Evolutionary conservation across 2,797 vertebrate genomes (phyloP).

Genomic region (Manis pentadactyla): DNA sequence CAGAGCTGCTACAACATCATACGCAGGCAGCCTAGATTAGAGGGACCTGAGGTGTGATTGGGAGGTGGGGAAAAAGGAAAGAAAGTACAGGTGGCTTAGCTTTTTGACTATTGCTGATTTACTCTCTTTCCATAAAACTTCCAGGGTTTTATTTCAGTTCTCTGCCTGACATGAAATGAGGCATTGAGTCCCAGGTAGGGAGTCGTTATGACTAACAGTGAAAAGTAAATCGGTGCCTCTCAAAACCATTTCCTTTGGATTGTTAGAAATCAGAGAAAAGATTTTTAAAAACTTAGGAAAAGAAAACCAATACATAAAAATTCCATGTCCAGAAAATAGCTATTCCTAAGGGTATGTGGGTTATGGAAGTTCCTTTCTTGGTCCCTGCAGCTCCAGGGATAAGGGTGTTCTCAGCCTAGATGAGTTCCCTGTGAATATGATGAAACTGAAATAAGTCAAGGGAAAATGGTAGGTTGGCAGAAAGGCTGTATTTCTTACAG

Average conservation of each 20-base stretch:
- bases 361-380: too few species aligned
- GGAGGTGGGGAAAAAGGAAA: background rate
- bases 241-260: background rate
- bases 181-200: background rate
- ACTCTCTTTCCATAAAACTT: background rate
- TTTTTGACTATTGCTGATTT: background rate
- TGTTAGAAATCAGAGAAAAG: background rate
- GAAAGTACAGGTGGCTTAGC: background rate
- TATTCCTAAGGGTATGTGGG: background rate
- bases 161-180: background rate
- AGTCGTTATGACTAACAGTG: background rate
- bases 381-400: too few species aligned
- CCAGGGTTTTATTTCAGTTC: background rate
- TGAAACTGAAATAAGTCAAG: too few species aligned
- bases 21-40: rapidly evolving
- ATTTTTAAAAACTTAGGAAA: background rate
- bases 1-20: background rate
- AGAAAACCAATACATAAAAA: background rate
- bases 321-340: background rate
- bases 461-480: too few species aligned
- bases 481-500: too few species aligned
- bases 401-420: too few species aligned
- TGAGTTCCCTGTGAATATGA: too few species aligned
- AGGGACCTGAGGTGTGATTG: background rate
- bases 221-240: background rate